A percentile compares a stretch with the other conserved stretches of the same genome.
These are phyloP conservation scores for Elephantulus edwardii DNA, from an alignment of 2,113 vertebrate species.

Conservation along the genomic window DNA sequence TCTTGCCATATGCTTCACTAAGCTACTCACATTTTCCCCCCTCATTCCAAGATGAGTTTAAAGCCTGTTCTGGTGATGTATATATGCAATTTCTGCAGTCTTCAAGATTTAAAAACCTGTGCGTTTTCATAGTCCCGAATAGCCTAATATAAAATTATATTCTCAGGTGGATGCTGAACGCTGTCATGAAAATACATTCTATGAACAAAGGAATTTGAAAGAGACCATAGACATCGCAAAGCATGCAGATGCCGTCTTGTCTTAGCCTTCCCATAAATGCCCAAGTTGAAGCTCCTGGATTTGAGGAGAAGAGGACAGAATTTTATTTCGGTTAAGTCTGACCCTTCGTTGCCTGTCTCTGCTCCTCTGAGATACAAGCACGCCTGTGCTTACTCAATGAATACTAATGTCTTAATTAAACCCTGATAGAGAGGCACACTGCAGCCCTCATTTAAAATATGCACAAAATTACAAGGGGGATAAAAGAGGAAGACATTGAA, in stretches of 20 bases:
- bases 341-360: conserved; percentile 73
- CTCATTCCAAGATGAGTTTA: conserved; percentile 37
- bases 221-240: not conserved
- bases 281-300: conserved; percentile 50
- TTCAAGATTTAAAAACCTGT: conserved; percentile 47
- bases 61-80: conserved; percentile 63
- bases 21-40: conserved; percentile 52
- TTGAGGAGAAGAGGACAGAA: conserved; percentile 69
- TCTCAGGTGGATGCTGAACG: conserved; percentile 32
- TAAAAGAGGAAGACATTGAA: not conserved
- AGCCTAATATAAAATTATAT: conserved; percentile 6
- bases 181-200: not conserved
- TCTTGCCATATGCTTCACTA: conserved; percentile 59
- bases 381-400: conserved; percentile 72
- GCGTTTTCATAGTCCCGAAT: not conserved
- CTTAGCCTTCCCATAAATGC: conserved; percentile 52
- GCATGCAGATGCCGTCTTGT: conserved; percentile 21
- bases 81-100: conserved; percentile 33
- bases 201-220: conserved; percentile 35
- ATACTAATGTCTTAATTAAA: conserved; percentile 81
- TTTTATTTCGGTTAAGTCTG: conserved; percentile 78
- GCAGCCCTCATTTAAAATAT: conserved; percentile 71
- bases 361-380: conserved; percentile 72
- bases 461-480: conserved; percentile 59
- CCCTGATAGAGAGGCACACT: conserved; percentile 61